Percentiles rank a stretch among this genome's conserved stretches.
These are phyloP conservation scores for Eupeodes luniger DNA, from an alignment of 2,888 invertebrate genomes.

Conservation along the genomic window DNA sequence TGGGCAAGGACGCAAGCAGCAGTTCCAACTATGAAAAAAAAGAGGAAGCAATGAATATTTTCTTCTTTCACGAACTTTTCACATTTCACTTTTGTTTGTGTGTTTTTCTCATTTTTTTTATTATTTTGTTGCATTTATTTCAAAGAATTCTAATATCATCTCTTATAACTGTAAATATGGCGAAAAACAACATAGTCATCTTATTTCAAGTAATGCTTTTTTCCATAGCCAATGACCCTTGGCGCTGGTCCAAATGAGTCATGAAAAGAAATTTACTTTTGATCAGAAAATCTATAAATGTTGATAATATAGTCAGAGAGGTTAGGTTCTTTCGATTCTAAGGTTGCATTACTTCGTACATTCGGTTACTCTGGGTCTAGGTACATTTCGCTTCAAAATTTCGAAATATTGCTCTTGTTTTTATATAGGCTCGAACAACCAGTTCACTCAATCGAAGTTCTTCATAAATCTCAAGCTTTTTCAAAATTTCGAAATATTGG, in stretches of 20 bases:
- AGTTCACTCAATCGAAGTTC: too few relatives aligned
- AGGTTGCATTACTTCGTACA: too few relatives aligned
- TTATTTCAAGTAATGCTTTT: slow-evolving; percentile 9
- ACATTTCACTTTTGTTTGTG: too few relatives aligned
- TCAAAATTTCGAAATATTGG: too few relatives aligned
- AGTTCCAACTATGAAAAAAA: neutral
- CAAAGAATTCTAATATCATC: slow-evolving; percentile 1
- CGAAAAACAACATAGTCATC: slow-evolving; percentile 12
- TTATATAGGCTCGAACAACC: too few relatives aligned
- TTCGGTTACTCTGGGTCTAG: too few relatives aligned
- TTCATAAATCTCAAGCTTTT: too few relatives aligned
- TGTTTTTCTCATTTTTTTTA: too few relatives aligned
- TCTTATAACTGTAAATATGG: neutral
- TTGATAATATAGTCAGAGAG: too few relatives aligned
- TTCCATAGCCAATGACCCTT: slow-evolving; percentile 36
- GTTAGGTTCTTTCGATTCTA: too few relatives aligned
- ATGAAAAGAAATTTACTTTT: slow-evolving; percentile 15
- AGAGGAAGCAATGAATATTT: neutral
- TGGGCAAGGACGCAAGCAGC: neutral
- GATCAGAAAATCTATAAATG: neutral
- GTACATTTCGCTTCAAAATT: too few relatives aligned
- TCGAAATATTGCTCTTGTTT: too few relatives aligned
- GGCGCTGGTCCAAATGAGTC: slow-evolving; percentile 50
- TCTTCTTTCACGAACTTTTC: neutral
- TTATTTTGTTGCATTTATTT: neutral